Base-by-base conservation (phyloP, 2,113 vertebrate species). In the Catagonus wagneri region DNA sequence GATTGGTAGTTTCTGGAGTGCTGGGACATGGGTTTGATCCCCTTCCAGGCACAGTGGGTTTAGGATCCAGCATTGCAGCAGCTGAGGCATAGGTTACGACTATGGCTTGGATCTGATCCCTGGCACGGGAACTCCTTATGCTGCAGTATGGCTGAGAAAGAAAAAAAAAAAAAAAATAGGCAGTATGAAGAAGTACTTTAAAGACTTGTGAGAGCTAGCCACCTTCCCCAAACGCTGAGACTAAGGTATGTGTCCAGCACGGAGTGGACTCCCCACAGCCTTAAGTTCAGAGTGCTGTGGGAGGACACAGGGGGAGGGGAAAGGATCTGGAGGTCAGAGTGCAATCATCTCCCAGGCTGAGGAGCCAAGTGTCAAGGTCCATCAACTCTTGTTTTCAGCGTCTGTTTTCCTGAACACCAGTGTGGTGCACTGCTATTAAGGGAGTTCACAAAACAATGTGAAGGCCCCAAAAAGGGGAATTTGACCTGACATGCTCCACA, bases 391-490 rank as follows among this genome's bases (percentile, higher is more conserved):
- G 78, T 94, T 97, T 98, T 76, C 90, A 84, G 97, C 86, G 29
- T 61, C 79, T 98, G 1, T 95, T 96, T 97, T 93, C 56, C 44
- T 74, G 10, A 97, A 95, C 39, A 89, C 4, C 90, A 83, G 29
- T 85, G 1, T 81, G 15, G 2, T 95, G 0, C 80, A 87, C 22
- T 79, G 34, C 39, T 96, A 50, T 97, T 97, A 90, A 60, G 87
- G 61, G 88, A 97, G 69, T 96, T 96, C 54, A 96, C 87, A 89
- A 98, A 97, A 95, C 15, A 92, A 87, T 81, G 91, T 93, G 65
- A 13, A 63, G 69, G 7, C 66, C 56, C 2, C 58, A 86, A 96
- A 80, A 22, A 89, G 36, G 56, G 93, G n/a, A 97, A 95, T 97
- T 75, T 97, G 90, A 93, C 23, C 90, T 90, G 90, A 83, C 29